A percentile compares a stretch with the other conserved stretches of the same genome.
These are phyloP conservation scores for Isurus oxyrinchus DNA, from an alignment of 2,113 vertebrate species.

Conservation along the genomic window DNA sequence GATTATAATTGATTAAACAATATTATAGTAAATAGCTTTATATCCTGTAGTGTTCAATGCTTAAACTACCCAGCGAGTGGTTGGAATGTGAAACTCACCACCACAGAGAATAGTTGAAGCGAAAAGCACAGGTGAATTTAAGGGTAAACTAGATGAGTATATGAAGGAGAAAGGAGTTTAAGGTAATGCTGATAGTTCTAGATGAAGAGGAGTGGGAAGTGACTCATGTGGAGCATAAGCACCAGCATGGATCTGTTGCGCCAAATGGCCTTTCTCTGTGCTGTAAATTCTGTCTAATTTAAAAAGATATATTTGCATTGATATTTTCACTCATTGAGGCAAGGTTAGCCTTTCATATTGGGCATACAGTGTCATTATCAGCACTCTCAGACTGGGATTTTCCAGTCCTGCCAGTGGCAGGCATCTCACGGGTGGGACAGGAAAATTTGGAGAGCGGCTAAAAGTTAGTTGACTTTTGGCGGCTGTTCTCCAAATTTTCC, in stretches of 20 bases:
- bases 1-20: background rate
- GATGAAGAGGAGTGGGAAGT: background rate
- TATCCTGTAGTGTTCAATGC: background rate
- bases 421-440: too few relatives aligned
- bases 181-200: background rate
- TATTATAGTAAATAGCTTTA: background rate
- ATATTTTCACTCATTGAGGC: background rate
- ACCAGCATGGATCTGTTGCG: background rate
- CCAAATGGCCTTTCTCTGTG: background rate
- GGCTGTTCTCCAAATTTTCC: too few relatives aligned
- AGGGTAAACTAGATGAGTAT: background rate
- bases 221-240: background rate
- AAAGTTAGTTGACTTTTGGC: too few relatives aligned
- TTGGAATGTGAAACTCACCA: background rate
- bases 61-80: background rate
- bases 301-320: background rate
- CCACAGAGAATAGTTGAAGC: background rate
- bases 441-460: too few relatives aligned
- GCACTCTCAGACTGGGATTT: too few relatives aligned
- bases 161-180: background rate
- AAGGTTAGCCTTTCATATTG: background rate
- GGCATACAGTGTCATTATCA: background rate
- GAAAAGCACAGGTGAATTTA: background rate
- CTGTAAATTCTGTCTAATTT: background rate
- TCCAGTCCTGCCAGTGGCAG: too few relatives aligned